Evolutionary conservation across 64 coral and sea anemone species (phyloP), one percentile per base, ranked within the genome.

Genomic region (Stylophora pistillata): DNA sequence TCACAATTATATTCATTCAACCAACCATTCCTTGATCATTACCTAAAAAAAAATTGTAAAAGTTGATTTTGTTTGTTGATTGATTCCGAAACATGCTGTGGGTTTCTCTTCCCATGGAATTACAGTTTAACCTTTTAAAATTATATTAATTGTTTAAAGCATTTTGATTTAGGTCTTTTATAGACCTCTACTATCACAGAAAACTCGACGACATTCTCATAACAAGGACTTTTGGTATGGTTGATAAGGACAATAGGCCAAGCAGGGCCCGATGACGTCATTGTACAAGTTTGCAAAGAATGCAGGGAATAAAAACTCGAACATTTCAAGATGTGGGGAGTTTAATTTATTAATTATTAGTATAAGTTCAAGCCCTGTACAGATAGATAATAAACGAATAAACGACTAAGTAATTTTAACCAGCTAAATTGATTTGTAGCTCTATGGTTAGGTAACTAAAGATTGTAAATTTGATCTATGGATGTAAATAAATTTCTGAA

Each of bases 401-500:
- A 59, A 65, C 30, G 37, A 47, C 63, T 12, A 53, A 68, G 64
- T 28, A 68, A 68, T 68, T 17, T 16, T 25, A 56, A 13, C 14
- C 25, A 34, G 20, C 32, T 27, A 14, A 23, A 9, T 53, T 53
- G 37, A 23, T 53, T 84, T 20, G 18, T 23, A 26, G 75, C 53
- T 78, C 27, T 78, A 13, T 56, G 1, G 30, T 27, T 33, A 53
- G 62, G 20, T 32, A 59, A 23, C 15, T 0, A 66, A 59, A 82
- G 20, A 56, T 47, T 84, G 80, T 84, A 84, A 84, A 84, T 84
- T 84, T 84, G 80, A 84, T 84, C 16, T 21, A 70, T 84, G 60
- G 69, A 34, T 84, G 80, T 84, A 84, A 84, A 84, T 84, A 84
- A 84, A 84, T 84, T 84, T 84, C 79, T 82, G 79, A 65, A 79